These are phyloP conservation scores for Procavia capensis DNA, from an alignment of 2,113 vertebrate genomes.

Conservation along the genomic window DNA sequence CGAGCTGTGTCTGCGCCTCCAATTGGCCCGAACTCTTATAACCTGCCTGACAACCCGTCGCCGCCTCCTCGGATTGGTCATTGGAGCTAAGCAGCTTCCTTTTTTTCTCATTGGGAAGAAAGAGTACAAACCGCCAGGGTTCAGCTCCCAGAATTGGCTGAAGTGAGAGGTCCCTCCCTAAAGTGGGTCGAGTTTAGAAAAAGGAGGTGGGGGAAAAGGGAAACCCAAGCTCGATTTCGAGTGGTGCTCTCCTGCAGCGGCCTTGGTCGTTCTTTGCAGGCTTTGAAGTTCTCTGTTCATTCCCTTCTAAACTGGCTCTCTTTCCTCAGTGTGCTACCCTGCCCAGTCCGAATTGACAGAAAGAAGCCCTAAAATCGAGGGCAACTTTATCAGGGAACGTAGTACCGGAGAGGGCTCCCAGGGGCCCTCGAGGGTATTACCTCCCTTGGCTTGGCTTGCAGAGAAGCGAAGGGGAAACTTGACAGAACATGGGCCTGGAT, in stretches of 20 bases:
- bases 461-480: not conserved
- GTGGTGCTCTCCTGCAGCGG: constrained; percentile 6
- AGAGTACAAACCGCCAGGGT: constrained; percentile 82
- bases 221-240: not conserved
- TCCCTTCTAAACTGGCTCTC: not conserved
- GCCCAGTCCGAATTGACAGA: not conserved
- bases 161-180: constrained; percentile 71
- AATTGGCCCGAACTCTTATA: constrained; percentile 67
- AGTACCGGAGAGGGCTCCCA: constrained; percentile 5
- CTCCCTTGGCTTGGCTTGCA: not conserved
- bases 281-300: not conserved
- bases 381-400: not conserved
- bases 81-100: constrained; percentile 66
- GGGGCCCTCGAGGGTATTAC: not conserved
- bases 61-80: constrained; percentile 74
- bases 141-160: constrained; percentile 69
- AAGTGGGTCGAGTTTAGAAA: constrained; percentile 59
- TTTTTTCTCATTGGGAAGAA: constrained; percentile 84
- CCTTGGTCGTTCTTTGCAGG: not conserved
- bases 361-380: constrained; percentile 31
- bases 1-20: constrained; percentile 68
- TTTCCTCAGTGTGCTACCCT: not conserved
- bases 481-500: not conserved
- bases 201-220: constrained; percentile 64
- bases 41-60: constrained; percentile 76